Evolutionary conservation across 2,888 invertebrate species (phyloP), one percentile per base, ranked within the genome.

Genomic region (Drosophila putrida): DNA sequence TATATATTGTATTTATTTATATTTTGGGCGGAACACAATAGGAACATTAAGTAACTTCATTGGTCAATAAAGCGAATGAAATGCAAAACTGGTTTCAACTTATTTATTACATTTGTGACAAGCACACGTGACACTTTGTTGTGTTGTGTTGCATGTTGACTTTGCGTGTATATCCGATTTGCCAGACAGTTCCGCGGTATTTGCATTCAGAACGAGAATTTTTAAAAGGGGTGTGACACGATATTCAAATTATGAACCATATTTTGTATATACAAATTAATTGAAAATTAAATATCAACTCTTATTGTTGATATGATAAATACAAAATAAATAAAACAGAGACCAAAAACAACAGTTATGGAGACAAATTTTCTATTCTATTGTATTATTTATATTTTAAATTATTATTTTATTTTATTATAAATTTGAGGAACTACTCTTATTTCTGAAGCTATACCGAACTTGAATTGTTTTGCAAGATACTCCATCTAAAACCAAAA

Each of bases 11-110:
- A 47, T 62, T 25, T 39, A 31, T 31, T 47, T 36, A 15, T 15
- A 28, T 4, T 28, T 60, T 55, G 55, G 28, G 44, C 35, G 54
- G 58, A 50, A 38, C 49, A 36, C 43, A 60, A 54, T n/a, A 10
- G 38, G 38, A n/a, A 35, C 13, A 47, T 57, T 72, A 33, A 59
- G 43, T 36, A 54, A 61, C 38, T 20, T 39, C 33, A 61, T 46
- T 46, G 35, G 44, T 15, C 15, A 60, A 60, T 13, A 71, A 43
- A 41, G 15, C 20, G 10, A 53, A 71, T 38, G 47, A 31, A 28
- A 31, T 41, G 39, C 43, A 35, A 68, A 73, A 73, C 73, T 51
- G 71, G 73, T 73, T 75, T 39, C 20, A n/a, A n/a, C 20, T 33
- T 15, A 43, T 31, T 49, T 43, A 59, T 46, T 61, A 15, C 15